These are phyloP conservation scores for Drosophila prostipennis DNA, from an alignment of 2,888 invertebrate genomes.

Conservation along the genomic window DNA sequence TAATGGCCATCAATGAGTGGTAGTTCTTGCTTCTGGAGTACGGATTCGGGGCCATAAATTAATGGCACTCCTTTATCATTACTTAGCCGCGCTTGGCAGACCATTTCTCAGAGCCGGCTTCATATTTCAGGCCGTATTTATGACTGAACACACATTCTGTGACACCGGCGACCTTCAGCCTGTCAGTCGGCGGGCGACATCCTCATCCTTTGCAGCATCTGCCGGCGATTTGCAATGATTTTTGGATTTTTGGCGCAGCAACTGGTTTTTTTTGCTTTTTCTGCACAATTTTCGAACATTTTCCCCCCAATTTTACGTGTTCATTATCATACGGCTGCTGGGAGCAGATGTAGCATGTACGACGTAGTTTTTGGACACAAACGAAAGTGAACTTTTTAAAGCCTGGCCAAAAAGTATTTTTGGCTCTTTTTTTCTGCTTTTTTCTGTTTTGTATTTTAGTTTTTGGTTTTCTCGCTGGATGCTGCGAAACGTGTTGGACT, in stretches of 20 bases:
- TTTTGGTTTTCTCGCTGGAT: constrained; percentile 22
- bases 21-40: background rate
- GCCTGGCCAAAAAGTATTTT: constrained; percentile 66
- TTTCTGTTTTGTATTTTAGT: constrained; percentile 24
- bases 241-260: constrained; percentile 70
- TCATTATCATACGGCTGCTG: constrained; percentile 65
- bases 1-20: background rate
- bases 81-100: constrained; percentile 8
- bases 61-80: constrained; percentile 1
- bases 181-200: constrained; percentile 24
- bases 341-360: constrained; percentile 40
- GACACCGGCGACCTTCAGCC: constrained; percentile 40
- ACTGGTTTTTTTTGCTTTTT: constrained; percentile 72
- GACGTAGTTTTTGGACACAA: constrained; percentile 67
- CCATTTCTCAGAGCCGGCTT: constrained; percentile 22
- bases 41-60: background rate
- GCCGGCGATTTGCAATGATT: constrained; percentile 73
- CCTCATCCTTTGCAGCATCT: constrained; percentile 56
- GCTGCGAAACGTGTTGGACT: constrained; percentile 69
- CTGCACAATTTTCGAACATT: constrained; percentile 21
- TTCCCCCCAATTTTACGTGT: constrained; percentile 59
- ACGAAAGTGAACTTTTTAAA: constrained; percentile 79
- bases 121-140: constrained; percentile 44
- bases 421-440: constrained; percentile 18
- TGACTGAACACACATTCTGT: constrained; percentile 22